A percentile compares a stretch with the other conserved stretches of the same genome.
Conservation (phyloP, 2,113 vertebrate genomes). For the Penelope pileata region DNA sequence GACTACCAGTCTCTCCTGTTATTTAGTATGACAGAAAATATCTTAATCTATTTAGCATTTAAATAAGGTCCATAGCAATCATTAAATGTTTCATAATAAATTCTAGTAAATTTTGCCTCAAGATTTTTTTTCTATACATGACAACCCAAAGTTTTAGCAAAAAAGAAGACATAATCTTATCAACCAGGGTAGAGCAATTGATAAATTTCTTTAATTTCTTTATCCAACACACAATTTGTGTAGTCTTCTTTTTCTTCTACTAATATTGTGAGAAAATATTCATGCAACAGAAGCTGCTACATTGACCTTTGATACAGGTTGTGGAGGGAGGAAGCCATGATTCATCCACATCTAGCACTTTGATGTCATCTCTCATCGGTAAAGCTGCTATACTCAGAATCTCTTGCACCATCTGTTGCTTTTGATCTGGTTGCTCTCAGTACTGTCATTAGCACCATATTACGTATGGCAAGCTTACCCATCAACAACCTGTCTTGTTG, state of each 20-base stretch:
- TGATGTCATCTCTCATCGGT: not conserved
- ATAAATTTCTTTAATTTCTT: not conserved
- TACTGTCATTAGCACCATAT: not conserved
- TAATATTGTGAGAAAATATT: not conserved
- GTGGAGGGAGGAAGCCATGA: not conserved
- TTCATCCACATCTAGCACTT: not conserved
- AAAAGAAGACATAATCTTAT: not conserved
- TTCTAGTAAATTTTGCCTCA: not conserved
- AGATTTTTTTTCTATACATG: not conserved
- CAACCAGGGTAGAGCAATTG: not conserved
- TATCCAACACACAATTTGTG: not conserved
- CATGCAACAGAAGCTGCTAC: not conserved
- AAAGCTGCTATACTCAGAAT: not conserved
- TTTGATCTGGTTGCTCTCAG: not conserved
- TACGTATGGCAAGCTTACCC: not conserved
- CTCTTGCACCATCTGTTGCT: slow-evolving; percentile 12
- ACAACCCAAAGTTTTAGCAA: not conserved
- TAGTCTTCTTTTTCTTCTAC: not conserved
- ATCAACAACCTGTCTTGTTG: not conserved
- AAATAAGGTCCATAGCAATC: not conserved
- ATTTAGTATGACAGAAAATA: not conserved
- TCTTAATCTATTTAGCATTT: not conserved
- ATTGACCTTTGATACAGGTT: not conserved
- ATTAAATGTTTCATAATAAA: not conserved
- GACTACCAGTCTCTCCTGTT: not conserved